Evolutionary conservation across 2,888 invertebrate genomes (phyloP).

Genomic region (Zygothrica quintamaculata): DNA sequence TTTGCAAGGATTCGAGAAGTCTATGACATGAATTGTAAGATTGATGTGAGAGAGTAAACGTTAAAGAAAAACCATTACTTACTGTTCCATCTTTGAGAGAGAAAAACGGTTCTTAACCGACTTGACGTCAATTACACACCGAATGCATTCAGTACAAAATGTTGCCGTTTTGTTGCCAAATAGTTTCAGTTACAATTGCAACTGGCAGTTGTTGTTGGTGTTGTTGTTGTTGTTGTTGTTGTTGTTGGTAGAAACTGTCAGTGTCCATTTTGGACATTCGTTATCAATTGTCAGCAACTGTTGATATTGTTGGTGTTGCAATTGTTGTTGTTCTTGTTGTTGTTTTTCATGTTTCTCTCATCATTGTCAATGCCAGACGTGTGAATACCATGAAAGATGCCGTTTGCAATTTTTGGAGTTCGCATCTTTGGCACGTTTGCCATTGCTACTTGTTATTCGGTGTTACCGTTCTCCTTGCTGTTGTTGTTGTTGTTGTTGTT

Average conservation of each 20-base stretch:
- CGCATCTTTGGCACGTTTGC: slow-evolving; percentile 65
- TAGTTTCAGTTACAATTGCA: slow-evolving; percentile 46
- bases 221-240: slow-evolving; percentile 10
- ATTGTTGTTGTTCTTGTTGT: slow-evolving; percentile 5
- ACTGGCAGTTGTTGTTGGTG: slow-evolving; percentile 23
- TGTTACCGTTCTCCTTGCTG: neutral
- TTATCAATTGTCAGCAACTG: slow-evolving; percentile 61
- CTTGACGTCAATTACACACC: slow-evolving; percentile 27
- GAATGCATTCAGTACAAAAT: slow-evolving; percentile 18
- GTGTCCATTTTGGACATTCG: slow-evolving; percentile 56
- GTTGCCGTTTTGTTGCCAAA: slow-evolving; percentile 15
- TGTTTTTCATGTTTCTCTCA: slow-evolving; percentile 18
- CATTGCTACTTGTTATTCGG: slow-evolving; percentile 30
- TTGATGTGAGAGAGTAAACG: too few species aligned
- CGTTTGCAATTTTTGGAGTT: slow-evolving; percentile 32
- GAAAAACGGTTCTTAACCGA: slow-evolving; percentile 35
- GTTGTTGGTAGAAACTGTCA: slow-evolving; percentile 36
- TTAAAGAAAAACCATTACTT: too few species aligned
- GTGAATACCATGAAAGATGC: slow-evolving; percentile 50
- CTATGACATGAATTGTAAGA: neutral
- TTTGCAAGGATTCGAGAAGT: slow-evolving; percentile 13
- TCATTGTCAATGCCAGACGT: slow-evolving; percentile 47
- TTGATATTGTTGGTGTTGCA: slow-evolving; percentile 5
- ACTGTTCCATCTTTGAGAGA: too few species aligned
- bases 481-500: neutral